A percentile compares a stretch with the other conserved stretches of the same genome.
phyloP scores from a whole-genome alignment of 2,113 vertebrate species.

The Cyanoliseus patagonus region DNA sequence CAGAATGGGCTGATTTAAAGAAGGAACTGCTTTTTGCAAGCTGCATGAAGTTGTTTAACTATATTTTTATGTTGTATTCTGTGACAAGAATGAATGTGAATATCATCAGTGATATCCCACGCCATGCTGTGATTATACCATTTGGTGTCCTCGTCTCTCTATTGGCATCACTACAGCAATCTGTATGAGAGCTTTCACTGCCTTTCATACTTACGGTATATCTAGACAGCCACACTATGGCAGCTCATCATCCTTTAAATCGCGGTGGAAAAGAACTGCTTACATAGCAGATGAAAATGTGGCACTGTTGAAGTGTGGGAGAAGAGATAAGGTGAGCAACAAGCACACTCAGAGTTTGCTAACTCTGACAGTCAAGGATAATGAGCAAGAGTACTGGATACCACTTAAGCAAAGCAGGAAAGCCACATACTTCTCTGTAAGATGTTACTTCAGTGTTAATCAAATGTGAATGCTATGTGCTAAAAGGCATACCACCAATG shows the following conservation, averaged over 20 bases:
- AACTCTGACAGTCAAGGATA: background rate
- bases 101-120: background rate
- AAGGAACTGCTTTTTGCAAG: background rate
- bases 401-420: background rate
- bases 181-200: background rate
- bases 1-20: background rate
- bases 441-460: background rate
- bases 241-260: background rate
- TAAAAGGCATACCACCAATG: background rate
- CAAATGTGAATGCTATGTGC: background rate
- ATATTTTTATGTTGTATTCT: background rate
- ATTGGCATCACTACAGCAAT: background rate
- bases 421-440: background rate
- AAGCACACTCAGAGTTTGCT: background rate
- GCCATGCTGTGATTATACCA: background rate
- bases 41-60: background rate
- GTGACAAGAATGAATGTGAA: background rate
- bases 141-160: background rate
- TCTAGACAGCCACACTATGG: background rate
- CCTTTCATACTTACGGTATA: background rate
- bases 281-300: background rate
- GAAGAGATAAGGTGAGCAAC: background rate
- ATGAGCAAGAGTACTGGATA: background rate
- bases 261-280: accelerated
- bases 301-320: background rate